These are phyloP conservation scores for Andricus quercusramuli DNA, from an alignment of 2,888 invertebrate genomes.

Conservation along the genomic window DNA sequence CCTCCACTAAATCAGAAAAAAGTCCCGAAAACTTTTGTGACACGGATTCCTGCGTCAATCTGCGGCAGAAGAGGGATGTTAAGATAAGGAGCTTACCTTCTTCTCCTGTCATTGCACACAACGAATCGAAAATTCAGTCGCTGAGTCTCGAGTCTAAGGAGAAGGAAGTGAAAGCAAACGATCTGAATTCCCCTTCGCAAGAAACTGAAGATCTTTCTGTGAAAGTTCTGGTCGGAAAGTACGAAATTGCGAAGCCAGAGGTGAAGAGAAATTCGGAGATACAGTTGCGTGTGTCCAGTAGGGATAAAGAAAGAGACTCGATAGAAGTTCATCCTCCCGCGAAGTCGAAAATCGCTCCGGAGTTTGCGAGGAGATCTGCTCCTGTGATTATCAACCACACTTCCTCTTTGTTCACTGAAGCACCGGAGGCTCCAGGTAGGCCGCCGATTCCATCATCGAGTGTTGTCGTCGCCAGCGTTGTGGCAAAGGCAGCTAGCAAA, in stretches of 20 bases:
- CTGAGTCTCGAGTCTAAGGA: conserved; percentile 68
- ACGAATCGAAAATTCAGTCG: conserved; percentile 74
- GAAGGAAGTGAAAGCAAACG: conserved; percentile 54
- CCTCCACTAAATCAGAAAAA: conserved; percentile 71
- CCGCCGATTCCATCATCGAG: conserved; percentile 80
- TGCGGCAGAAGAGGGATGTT: conserved; percentile 68
- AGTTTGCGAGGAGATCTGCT: conserved; percentile 73
- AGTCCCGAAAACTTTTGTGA: conserved; percentile 79
- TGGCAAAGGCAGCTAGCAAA: conserved; percentile 87
- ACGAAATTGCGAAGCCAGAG: conserved; percentile 81
- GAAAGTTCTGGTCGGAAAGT: conserved; percentile 87
- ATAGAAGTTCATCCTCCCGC: conserved; percentile 73
- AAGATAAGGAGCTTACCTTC: conserved; percentile 74
- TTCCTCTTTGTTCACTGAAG: conserved; percentile 53
- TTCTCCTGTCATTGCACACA: conserved; percentile 83
- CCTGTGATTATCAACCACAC: conserved; percentile 70
- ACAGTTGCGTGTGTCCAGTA: conserved; percentile 62
- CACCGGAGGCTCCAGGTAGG: conserved; percentile 72
- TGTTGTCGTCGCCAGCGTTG: conserved; percentile 84
- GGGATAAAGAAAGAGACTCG: conserved; percentile 65
- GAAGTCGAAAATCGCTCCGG: conserved; percentile 71
- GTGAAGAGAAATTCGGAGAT: conserved; percentile 66
- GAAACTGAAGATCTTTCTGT: conserved; percentile 85
- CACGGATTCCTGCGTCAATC: conserved; percentile 51
- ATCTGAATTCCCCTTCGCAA: conserved; percentile 56